Base-by-base conservation (phyloP, 35 echinoderm and acorn worm genomes). In the Acanthaster planci region DNA sequence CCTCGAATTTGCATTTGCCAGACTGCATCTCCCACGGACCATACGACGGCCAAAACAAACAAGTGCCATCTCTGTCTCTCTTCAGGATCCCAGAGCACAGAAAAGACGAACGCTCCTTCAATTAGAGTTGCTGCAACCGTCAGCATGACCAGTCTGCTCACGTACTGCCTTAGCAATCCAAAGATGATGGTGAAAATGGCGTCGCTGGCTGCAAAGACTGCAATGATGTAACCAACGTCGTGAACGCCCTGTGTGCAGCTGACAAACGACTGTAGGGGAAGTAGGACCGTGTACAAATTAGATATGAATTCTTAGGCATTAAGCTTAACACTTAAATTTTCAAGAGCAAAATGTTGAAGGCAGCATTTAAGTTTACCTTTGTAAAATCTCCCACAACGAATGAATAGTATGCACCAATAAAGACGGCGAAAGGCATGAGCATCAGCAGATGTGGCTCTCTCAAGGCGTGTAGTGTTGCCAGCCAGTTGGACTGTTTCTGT, bases 341-440 rank as follows among this genome's bases (percentile, higher is more conserved):
- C 52, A 55, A 55, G 0, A 14, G 10, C 52, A 21, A 55, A 21
- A 14, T 10, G 10, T 55, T 21, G 52, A 55, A 21, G 52, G 10
- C 21, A 21, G 52, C 21, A 82, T 21, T 0, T 10, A 68, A 81
- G 7, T 35, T 21, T 51, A 91, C 89, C 91, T 93, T 87, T 42
- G 91, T 88, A 57, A 84, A 93, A 60, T 93, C 91, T 77, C 78
- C 91, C 58, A 82, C n/a, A 1, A 93, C 52, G 51, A 88, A 88
- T 51, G 80, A 85, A 37, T 88, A 86, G 50, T 87, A 85, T 10
- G 84, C 60, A 18, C 91, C 91, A 53, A 34, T 88, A 51, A 78
- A 93, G 5, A 93, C 76, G 35, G 87, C 52, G 42, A 93, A 23
- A 21, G 91, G 91, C 78, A 87, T 78, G 18, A 93, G 40, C 22